phyloP scores from a whole-genome alignment of 2,888 invertebrate species.

The Neoascia interrupta region DNA sequence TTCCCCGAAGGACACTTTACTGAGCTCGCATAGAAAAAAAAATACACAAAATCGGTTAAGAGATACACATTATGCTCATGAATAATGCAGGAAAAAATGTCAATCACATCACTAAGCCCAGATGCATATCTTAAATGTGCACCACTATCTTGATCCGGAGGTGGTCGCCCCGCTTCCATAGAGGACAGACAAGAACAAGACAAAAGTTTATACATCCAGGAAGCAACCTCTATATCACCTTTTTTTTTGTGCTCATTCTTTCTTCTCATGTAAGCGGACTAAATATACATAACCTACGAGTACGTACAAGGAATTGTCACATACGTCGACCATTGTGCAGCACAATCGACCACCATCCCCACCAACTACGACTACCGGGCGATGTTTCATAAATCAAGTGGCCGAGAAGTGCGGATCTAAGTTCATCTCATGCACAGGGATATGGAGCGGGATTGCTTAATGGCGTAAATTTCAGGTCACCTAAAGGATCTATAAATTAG shows the following conservation, averaged over 20 bases:
- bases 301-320: constrained; percentile 32
- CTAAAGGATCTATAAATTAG: constrained; percentile 67
- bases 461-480: constrained; percentile 67
- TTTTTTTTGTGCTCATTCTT: constrained; percentile 22
- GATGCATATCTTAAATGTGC: constrained; percentile 56
- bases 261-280: not conserved
- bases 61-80: constrained; percentile 6
- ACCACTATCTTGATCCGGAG: not conserved
- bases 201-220: constrained; percentile 48
- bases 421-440: constrained; percentile 39
- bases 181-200: constrained; percentile 1
- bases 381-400: constrained; percentile 58
- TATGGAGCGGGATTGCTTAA: constrained; percentile 47
- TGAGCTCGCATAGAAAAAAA: too few species aligned
- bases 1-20: too few species aligned
- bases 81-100: constrained; percentile 49
- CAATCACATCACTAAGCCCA: constrained; percentile 55
- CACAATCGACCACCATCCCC: constrained; percentile 5
- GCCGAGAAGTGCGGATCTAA: constrained; percentile 8
- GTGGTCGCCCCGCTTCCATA: not conserved
- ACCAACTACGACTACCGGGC: constrained; percentile 1
- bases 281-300: too few species aligned
- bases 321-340: constrained; percentile 18
- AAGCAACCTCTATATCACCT: constrained; percentile 42
- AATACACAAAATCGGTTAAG: constrained; percentile 45